phyloP scores from a whole-genome alignment of 2,113 vertebrate genomes.

The Neogobius melanostomus region DNA sequence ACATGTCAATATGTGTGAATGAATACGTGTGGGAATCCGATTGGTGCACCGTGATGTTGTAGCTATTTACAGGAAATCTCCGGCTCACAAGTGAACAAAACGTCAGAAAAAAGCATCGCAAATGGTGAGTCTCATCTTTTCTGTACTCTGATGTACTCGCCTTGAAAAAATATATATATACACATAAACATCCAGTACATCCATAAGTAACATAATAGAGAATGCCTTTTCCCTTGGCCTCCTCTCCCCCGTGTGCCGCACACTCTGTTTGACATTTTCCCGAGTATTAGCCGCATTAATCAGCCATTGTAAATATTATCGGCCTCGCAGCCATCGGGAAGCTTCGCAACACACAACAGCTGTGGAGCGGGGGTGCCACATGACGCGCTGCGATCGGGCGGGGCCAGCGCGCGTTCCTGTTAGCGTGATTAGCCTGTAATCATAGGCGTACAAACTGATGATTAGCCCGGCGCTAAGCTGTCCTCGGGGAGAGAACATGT shows the following conservation, averaged over 20 bases:
- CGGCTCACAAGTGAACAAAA: too few relatives aligned
- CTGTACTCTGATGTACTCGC: too few relatives aligned
- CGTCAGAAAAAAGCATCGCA: too few relatives aligned
- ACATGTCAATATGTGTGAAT: too few relatives aligned
- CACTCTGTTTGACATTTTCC: conserved; percentile 16
- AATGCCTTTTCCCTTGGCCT: not conserved
- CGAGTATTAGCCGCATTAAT: conserved; percentile 52
- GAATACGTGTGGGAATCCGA: too few relatives aligned
- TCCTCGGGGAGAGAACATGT: conserved; percentile 83
- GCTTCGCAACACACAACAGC: conserved; percentile 69
- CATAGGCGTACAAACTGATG: conserved; percentile 92
- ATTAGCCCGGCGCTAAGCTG: conserved; percentile 86
- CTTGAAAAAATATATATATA: too few relatives aligned
- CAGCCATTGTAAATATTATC: conserved; percentile 82
- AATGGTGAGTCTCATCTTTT: too few relatives aligned
- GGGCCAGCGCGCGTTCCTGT: conserved; percentile 75
- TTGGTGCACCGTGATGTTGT: too few relatives aligned
- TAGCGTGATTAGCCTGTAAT: conserved; percentile 91
- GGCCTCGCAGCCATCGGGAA: conserved; percentile 67
- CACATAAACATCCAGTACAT: too few relatives aligned
- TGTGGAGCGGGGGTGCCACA: conserved; percentile 72
- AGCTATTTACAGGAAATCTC: too few relatives aligned
- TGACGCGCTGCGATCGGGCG: conserved; percentile 50
- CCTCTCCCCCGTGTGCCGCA: conserved; percentile 19
- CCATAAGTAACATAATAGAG: too few relatives aligned